Base-by-base conservation (phyloP, 2,113 vertebrate species). In the Ctenodactylus gundi region DNA sequence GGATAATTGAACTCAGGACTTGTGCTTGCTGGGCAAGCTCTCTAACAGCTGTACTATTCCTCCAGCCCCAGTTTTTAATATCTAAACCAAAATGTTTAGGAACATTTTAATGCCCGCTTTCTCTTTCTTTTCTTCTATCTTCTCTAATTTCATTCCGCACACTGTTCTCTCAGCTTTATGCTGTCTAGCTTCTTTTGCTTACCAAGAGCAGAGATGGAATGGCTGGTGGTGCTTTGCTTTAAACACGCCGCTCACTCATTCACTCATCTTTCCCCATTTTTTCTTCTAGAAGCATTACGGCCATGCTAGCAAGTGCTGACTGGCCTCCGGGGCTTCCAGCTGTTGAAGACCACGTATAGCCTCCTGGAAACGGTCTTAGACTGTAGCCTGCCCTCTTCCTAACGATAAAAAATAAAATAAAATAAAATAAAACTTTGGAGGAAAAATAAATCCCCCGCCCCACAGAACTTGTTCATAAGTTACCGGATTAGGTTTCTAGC, bases 331-430 rank as follows among this genome's bases (percentile, higher is more conserved):
- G 49, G 9, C 36, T 55, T 85, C 81, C 8, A 7, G 29, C 51
- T 44, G 2, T 21, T 34, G 4, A 21, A 10, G 3, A 34, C 25
- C 39, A 4, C n/a, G 15, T 13, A 14, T 0, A 3, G 18, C 41
- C 27, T 51, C 6, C 25, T 11, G 39, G 4, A 15, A 1, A 3
- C 18, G 25, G 21, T 84, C 21, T 73, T 39, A 25, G 31, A 25
- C 21, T 6, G 4, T 7, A 5, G 27, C 13, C 7, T 34, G 11
- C n/a, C 8, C 8, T 34, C 4, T 53, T 58, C 58, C 27, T 41
- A 49, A 81, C 41, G 67, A 31, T 51, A 86, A 75, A 81, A n/a
- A n/a, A n/a, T 15, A 65, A 65, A 55, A 55, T 15, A 55, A 55
- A 55, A 55, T 15, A 55, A 55, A 55, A 55, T 15, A 55, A 1